Evolutionary conservation across 2,888 invertebrate genomes (phyloP), one percentile per base, ranked within the genome.

Genomic region (Mesorhabditis sp.): DNA sequence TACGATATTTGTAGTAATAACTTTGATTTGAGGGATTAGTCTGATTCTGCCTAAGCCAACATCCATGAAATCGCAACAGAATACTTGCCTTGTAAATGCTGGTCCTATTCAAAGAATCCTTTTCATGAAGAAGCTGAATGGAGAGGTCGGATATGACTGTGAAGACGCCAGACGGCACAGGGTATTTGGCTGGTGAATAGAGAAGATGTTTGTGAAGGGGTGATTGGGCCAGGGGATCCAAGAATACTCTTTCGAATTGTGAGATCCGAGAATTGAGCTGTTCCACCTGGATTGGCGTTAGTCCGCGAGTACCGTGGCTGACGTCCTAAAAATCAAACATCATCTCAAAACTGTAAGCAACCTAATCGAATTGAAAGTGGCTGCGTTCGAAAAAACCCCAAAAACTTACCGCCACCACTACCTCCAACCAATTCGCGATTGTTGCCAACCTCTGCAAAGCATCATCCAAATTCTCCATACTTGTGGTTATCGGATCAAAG

Each of bases 401-500:
- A 45, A 41, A 42, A 13, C 45, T 6, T 62, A 73, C 73, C 67
- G 67, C 68, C 10, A 69, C 68, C 45, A 61, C 65, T 15, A 45
- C 4, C 15, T 71, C 71, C n/a, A 75, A 67, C 5, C 45, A 65
- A 44, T 66, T 44, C 4, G 74, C 62, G 28, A 66, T 62, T 6
- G 44, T 4, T 4, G 66, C 13, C 43, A 74, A 50, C 43, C 73
- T 66, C 66, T 72, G 66, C 13, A 74, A n/a, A 3, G 72, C 43
- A 2, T 69, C 72, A 68, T 76, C 72, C 66, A 76, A 50, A 28
- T 66, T 15, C 4, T 70, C 66, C 58, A 76, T 68, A 28, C 58
- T 74, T 70, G 43, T 74, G 68, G 13, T 58, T 28, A 45, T 72
- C 62, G 4, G 28, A 43, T 7, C 71, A 66, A n/a, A 72, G 45